Evolutionary conservation across 2,888 invertebrate genomes (phyloP), one percentile per base, ranked within the genome.

Genomic region (Neoitamus cyanurus): DNA sequence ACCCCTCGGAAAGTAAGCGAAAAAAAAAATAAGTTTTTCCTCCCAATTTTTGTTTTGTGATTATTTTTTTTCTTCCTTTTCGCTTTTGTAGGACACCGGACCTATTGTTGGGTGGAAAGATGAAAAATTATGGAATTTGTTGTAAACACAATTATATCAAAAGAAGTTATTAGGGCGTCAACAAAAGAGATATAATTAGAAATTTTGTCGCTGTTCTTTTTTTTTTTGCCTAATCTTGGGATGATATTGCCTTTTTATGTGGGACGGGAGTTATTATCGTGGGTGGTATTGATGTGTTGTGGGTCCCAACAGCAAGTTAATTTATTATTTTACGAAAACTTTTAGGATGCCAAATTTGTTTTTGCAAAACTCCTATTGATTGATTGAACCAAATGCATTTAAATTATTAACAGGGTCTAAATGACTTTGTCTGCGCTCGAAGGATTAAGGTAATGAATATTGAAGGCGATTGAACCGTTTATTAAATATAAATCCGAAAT

Each of bases 111-210:
- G 58, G n/a, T 28, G 78, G 28, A 78, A 77, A 48, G 78, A 78
- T 78, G 78, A 78, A 78, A 78, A 78, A 78, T 78, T 78, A 78
- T 78, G 78, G 78, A 78, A 78, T 78, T 78, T 78, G 48, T 78
- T 78, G 78, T 78, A 58, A 78, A 78, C 78, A 78, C 78, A 78
- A 78, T 78, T 78, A 78, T 48, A 42, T 78, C 58, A 58, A 78
- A 78, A 78, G 58, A 78, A 78, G 48, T 78, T 78, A 78, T 78
- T 78, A 78, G 58, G 20, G 48, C 78, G 28, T 28, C 58, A 48
- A 78, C 78, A 78, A 78, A 42, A 48, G 48, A 48, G 46, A 78
- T 58, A 48, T 78, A 78, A 78, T 78, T 78, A 78, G 78, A 78
- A 78, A 78, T 78, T 78, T 78, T 48, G 78, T 78, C 48, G 78